Base-by-base conservation (phyloP, 2,888 invertebrate species). In the Augiades crinisus region DNA sequence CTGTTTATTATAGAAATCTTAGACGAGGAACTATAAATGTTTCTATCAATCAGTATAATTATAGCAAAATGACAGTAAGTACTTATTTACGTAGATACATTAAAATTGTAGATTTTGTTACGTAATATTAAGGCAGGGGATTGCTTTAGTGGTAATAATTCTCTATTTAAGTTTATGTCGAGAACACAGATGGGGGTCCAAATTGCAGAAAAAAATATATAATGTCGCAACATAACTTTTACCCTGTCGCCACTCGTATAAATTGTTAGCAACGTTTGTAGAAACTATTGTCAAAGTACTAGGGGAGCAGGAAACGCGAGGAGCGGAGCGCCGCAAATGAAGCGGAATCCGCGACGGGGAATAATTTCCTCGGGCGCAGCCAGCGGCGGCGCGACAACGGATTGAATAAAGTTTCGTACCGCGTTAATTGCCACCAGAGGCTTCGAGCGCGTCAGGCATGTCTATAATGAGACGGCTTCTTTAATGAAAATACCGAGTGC, bases 401-500 rank as follows among this genome's bases (percentile, higher is more conserved):
- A 77, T 79, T 78, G 79, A 79, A 81, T 81, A 78, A 82, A 82
- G 77, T 83, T 83, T 76, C 77, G 75, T 72, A 72, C 71, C 65
- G 75, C 71, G 78, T 72, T 84, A 85, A 85, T 85, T 86, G 79
- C 80, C 76, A 78, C 68, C 75, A 71, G 73, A 70, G 68, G 63
- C 58, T 53, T 58, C 53, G 63, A 68, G 71, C 74, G 65, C 72
- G 70, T 71, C 67, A 65, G 76, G 77, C 76, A 75, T 75, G 79
- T 78, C 80, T 79, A 75, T 84, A 86, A 84, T 85, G 86, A 84
- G 81, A 81, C 80, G 78, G 80, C 79, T 80, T 77, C 83, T 84
- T 81, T 85, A 87, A 83, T 85, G 80, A 80, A 84, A 82, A 85
- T 84, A 74, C 81, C 78, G 68, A 72, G 72, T 61, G 73, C 75